Conservation (phyloP, 2,113 vertebrate species). For the Mastomys coucha region DNA sequence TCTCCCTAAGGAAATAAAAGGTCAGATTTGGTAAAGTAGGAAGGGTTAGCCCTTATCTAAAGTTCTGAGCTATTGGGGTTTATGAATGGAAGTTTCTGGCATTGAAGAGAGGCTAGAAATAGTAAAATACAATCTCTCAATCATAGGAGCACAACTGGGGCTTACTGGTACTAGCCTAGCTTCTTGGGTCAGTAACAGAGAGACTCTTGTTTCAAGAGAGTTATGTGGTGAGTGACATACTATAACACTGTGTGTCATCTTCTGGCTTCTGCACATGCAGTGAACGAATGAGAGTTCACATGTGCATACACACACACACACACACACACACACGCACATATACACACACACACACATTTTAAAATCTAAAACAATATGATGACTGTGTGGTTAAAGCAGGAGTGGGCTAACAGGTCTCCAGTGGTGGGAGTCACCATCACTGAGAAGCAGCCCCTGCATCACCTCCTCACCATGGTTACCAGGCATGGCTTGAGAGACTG, state of each 20-base stretch:
- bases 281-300: no score
- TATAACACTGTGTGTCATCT: neutral
- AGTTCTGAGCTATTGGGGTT: neutral
- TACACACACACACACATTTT: neutral
- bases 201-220: neutral
- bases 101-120: neutral
- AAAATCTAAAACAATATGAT: neutral
- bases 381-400: neutral
- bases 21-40: neutral
- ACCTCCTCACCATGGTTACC: neutral
- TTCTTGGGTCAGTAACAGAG: neutral
- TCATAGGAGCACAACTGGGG: neutral
- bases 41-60: neutral
- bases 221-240: neutral
- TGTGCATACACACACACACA: no score
- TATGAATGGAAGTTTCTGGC: constrained; percentile 50
- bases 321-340: neutral
- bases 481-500: neutral
- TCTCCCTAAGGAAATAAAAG: neutral
- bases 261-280: neutral
- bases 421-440: neutral
- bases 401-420: neutral
- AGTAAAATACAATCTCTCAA: neutral
- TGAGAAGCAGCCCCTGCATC: neutral
- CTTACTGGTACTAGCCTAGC: neutral